Evolutionary conservation across 2,797 vertebrate genomes (phyloP), one percentile per base, ranked within the genome.

Genomic region (Ceryle rudis): DNA sequence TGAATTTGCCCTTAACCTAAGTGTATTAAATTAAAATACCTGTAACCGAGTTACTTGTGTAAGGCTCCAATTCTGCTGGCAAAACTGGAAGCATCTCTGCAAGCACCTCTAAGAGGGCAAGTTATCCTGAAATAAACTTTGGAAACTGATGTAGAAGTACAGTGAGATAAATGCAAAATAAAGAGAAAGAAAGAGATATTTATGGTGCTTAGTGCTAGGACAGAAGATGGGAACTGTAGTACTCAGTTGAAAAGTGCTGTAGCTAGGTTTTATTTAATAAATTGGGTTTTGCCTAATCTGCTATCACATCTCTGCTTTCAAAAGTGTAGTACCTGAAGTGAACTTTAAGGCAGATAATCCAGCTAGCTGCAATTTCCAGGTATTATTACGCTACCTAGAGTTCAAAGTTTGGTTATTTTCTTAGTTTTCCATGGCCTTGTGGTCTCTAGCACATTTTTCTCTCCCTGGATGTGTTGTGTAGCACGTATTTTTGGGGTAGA

Each of bases 391-490:
- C 47, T 81, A 80, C 31, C 23, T 80, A 52, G 83, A 90, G 52
- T 91, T 94, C 78, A 82, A 42, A 71, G 64, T 66, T 51, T 44
- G 55, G 89, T 94, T 96, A 21, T 93, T 93, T 94, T 86, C 61
- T 49, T 42, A 23, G 39, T 93, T 80, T 93, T 75, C 81, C 77
- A 28, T 22, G 33, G 44, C 60, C 39, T 31, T 89, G 86, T 72
- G 80, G 83, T 92, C 58, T 96, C 62, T 52, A 60, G 81, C 42
- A 89, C 71, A 55, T 93, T 91, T 93, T 81, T 29, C 55, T 89
- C 51, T 96, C 78, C 57, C 71, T 74, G 78, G 64, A 85, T 3
- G 2, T 92, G 86, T 73, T 71, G 35, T 44, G 23, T 60, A 90
- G 86, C 90, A 91, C 7, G 47, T 94, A 92, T 87, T 92, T 95